phyloP scores from a whole-genome alignment of 2,888 invertebrate species.

The Parelbella ahira region DNA sequence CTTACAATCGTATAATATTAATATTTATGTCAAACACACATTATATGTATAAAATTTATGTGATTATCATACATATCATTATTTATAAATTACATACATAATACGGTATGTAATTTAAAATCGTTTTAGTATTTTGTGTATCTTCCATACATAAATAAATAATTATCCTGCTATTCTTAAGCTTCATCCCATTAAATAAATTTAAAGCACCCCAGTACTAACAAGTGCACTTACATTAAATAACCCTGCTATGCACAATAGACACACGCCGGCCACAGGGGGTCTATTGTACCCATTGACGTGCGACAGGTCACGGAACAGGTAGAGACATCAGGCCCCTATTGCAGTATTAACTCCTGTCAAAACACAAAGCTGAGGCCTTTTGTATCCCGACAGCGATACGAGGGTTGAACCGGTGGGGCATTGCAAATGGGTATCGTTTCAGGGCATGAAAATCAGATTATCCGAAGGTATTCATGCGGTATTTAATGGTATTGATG shows the following conservation, averaged over 20 bases:
- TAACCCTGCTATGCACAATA: constrained; percentile 41
- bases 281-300: constrained; percentile 41
- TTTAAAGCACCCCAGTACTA: constrained; percentile 17
- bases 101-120: no score
- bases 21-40: no score
- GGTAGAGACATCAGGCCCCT: constrained; percentile 57
- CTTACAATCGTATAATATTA: no score
- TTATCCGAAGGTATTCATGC: constrained; percentile 37
- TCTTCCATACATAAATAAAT: no score
- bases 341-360: constrained; percentile 68
- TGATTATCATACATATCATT: no score
- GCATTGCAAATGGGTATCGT: constrained; percentile 10
- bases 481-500: constrained; percentile 20
- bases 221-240: constrained; percentile 37
- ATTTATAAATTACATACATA: no score
- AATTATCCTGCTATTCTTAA: no score
- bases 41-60: no score
- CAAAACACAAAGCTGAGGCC: constrained; percentile 58
- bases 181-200: constrained; percentile 12
- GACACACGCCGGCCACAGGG: constrained; percentile 38
- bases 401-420: constrained; percentile 38
- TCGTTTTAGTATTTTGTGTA: no score
- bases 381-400: constrained; percentile 58
- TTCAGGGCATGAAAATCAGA: constrained; percentile 46
- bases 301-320: constrained; percentile 33